These are phyloP conservation scores for Anguilla megastoma DNA, from an alignment of 2,797 vertebrate species.

Conservation along the genomic window DNA sequence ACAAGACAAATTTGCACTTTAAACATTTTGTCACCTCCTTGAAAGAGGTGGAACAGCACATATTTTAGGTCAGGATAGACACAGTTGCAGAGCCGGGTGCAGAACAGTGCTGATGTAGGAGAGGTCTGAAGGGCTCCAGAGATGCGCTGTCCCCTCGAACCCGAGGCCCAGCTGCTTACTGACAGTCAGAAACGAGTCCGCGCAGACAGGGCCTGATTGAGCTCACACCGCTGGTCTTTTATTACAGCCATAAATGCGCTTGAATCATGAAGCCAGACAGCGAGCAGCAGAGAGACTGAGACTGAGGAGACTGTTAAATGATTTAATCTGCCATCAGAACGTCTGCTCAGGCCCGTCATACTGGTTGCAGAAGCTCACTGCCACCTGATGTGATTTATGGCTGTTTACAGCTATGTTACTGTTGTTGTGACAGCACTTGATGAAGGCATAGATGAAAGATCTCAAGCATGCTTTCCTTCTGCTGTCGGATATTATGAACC, in stretches of 20 bases:
- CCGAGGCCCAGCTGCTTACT: background rate
- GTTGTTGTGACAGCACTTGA: background rate
- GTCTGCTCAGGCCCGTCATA: background rate
- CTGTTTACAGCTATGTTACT: background rate
- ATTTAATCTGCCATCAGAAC: background rate
- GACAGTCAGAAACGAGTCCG: background rate
- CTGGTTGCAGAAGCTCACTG: background rate
- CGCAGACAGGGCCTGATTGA: background rate
- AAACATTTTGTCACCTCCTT: background rate
- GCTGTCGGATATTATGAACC: background rate
- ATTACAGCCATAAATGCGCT: background rate
- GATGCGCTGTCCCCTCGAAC: background rate
- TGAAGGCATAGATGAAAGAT: background rate
- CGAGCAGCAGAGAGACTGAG: background rate
- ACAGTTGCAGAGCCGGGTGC: background rate
- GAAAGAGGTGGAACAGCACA: background rate
- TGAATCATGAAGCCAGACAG: constrained; percentile 7
- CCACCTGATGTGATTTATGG: background rate
- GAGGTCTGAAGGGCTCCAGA: background rate
- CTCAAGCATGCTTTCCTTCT: background rate
- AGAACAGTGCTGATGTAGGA: background rate
- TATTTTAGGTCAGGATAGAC: background rate
- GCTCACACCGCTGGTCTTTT: background rate
- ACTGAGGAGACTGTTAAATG: background rate
- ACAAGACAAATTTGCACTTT: background rate